Percentiles rank a stretch among this genome's conserved stretches.
phyloP scores from a whole-genome alignment of 1,140 invertebrate genomes.

The Globodera rostochiensis region DNA sequence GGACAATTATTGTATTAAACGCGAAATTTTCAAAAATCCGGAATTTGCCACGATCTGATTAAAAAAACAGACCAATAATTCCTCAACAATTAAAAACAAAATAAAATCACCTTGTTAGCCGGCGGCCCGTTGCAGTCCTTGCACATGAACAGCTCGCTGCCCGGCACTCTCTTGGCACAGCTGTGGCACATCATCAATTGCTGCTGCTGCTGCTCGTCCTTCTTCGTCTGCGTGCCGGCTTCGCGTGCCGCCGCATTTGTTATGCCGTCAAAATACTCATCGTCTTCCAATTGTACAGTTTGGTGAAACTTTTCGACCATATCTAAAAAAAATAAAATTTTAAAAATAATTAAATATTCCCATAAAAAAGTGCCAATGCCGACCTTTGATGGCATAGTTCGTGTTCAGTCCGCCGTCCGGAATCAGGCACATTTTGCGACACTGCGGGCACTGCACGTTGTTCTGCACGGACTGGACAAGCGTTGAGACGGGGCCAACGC shows the following conservation, averaged over 20 bases:
- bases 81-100: too few species aligned
- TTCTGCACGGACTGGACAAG: slow-evolving; percentile 5
- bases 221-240: too few species aligned
- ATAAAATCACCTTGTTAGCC: neutral
- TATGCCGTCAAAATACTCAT: neutral
- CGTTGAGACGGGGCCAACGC: neutral
- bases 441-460: slow-evolving; percentile 8
- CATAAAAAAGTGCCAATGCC: neutral
- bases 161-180: neutral
- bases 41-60: too few species aligned
- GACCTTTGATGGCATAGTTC: slow-evolving; percentile 24
- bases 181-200: neutral
- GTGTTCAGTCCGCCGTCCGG: slow-evolving; percentile 15
- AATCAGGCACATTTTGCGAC: slow-evolving; percentile 20
- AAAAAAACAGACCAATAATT: too few species aligned
- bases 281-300: neutral
- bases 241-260: neutral
- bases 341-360: too few species aligned
- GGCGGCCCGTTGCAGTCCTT: neutral
- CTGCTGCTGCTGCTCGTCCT: too few species aligned
- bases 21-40: neutral
- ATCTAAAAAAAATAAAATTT: slow-evolving; percentile 11
- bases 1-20: neutral
- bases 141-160: slow-evolving; percentile 19
- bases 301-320: slow-evolving; percentile 25